These are phyloP conservation scores for Gambusia affinis DNA, from an alignment of 2,113 vertebrate species.

Conservation along the genomic window DNA sequence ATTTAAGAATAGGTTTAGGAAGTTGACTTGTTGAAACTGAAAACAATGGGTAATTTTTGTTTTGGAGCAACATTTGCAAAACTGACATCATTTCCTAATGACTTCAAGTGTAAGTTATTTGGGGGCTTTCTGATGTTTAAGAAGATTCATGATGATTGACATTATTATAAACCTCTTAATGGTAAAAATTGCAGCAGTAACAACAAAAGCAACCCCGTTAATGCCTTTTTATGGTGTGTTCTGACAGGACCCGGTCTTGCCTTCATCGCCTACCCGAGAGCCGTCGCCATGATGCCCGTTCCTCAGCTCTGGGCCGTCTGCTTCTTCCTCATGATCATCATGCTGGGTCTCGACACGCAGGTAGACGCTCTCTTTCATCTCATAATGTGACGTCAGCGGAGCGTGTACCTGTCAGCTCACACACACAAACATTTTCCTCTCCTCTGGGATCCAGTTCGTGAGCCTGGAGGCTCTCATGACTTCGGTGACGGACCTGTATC, in stretches of 20 bases:
- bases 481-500: constrained; percentile 87
- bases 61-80: too few relatives aligned
- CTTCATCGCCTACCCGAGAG: constrained; percentile 91
- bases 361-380: constrained; percentile 22
- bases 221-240: background rate
- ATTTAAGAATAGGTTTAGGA: too few relatives aligned
- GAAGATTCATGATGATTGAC: too few relatives aligned
- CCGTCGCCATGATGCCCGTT: constrained; percentile 91
- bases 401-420: background rate
- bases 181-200: too few relatives aligned
- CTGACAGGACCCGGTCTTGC: constrained; percentile 89
- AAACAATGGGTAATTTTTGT: too few relatives aligned
- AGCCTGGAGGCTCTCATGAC: constrained; percentile 93
- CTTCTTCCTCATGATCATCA: constrained; percentile 96
- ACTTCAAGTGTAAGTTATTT: too few relatives aligned
- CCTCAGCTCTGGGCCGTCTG: constrained; percentile 91
- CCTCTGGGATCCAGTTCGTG: constrained; percentile 82
- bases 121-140: too few relatives aligned
- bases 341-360: constrained; percentile 89
- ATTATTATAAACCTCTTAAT: too few relatives aligned
- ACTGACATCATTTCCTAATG: too few relatives aligned
- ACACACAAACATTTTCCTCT: background rate
- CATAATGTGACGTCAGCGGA: background rate
- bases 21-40: too few relatives aligned
- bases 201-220: too few relatives aligned